Evolutionary conservation across 2,888 invertebrate genomes (phyloP), one percentile per base, ranked within the genome.

Genomic region (Coecobrya sp.): DNA sequence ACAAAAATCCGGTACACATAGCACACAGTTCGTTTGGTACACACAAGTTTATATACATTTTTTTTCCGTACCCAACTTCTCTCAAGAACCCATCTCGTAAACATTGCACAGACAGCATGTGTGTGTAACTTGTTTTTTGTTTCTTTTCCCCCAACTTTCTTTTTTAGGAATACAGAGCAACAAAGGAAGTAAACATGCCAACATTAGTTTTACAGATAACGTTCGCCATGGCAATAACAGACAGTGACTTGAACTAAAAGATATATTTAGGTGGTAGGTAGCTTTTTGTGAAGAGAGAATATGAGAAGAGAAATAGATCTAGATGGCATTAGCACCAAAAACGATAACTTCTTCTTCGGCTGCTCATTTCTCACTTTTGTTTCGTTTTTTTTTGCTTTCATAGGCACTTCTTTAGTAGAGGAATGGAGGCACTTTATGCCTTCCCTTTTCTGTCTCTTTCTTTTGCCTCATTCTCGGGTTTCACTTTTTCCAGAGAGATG

Each of bases 281-380:
- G 10, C 42, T 42, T 42, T 84, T 89, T 89, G 70, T 49, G 55
- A 45, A 42, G 30, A 79, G 55, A 2, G 52, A 49, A 36, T 7
- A 49, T 49, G 22, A 36, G 42, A 36, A 42, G 27, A 42, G 65
- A 70, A 89, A 81, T 13, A 42, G 49, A 59, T n/a, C 5, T 82
- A 55, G 25, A 55, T 10, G 30, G 82, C 73, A 89, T 90, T 90
- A 45, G 90, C 85, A 79, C 85, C 85, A 85, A 85, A 68, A 68
- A 59, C 59, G 90, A 90, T 90, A 76, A 86, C 86, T 90, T 76
- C 76, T 86, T 86, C 25, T 65, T 65, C 42, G 22, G 52, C 91
- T 91, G 86, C 91, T 91, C 91, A 91, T 86, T 91, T 86, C 91
- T 91, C 91, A 91, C 79, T 90, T 84, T 86, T 76, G 59, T 84